Conservation (phyloP, 1,140 invertebrate species). For the Macrobrachium rosenbergii region DNA sequence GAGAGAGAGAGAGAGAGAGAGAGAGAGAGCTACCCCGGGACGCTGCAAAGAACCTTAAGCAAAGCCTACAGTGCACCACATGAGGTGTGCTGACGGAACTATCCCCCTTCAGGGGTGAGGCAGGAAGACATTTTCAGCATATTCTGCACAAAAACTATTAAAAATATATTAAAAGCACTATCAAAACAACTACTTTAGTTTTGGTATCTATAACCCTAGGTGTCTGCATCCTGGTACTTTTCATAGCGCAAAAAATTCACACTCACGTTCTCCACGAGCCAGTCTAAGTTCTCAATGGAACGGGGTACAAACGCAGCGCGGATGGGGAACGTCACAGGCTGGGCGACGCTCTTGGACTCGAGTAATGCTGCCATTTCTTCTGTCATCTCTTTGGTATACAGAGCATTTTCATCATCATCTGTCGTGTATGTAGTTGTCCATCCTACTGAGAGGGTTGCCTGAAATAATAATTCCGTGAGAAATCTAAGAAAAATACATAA, state of each 20-base stretch:
- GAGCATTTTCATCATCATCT: conserved; percentile 69
- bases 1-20: no score
- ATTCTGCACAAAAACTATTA: no score
- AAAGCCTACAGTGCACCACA: no score
- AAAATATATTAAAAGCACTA: not conserved
- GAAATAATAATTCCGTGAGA: not conserved
- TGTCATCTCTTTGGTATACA: conserved; percentile 80
- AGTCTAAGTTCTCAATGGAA: conserved; percentile 73
- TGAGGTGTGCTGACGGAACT: no score
- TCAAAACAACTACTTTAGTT: not conserved
- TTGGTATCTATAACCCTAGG: not conserved
- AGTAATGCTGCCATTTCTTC: conserved; percentile 80
- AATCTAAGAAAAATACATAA: not conserved
- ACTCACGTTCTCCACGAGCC: conserved; percentile 51
- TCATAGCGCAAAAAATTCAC: not conserved
- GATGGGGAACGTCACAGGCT: conserved; percentile 85
- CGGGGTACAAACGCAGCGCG: conserved; percentile 81
- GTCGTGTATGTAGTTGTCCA: conserved; percentile 82
- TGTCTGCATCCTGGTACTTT: not conserved
- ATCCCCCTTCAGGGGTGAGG: no score
- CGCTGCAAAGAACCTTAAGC: no score
- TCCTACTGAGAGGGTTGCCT: conserved; percentile 82
- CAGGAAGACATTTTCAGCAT: no score
- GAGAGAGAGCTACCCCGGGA: no score
- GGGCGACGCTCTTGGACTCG: conserved; percentile 74